Base-by-base conservation (phyloP, 2,797 vertebrate species). In the Gila robusta region DNA sequence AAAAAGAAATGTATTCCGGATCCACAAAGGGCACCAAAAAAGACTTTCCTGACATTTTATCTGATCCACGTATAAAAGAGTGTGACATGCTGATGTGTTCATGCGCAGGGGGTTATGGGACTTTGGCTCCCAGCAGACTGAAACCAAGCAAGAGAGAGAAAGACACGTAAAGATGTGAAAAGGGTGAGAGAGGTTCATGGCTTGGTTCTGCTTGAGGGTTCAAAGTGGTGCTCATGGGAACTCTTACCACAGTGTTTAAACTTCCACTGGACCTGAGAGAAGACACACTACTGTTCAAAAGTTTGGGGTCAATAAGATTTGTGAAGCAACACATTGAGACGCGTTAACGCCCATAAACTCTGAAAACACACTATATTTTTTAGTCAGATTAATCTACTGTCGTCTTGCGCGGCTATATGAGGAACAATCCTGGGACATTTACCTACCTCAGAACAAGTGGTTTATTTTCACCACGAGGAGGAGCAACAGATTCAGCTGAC, bases 31-130 rank as follows among this genome's bases (percentile, higher is more conserved):
- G 71, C 81, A 64, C 28, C 28, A 76, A 76, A 35, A 76, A 23
- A 69, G 23, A 47, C 64, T 81, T 69, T 69, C 21, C 28, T 37
- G 11, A 26, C 7, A 3, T 47, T 47, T 74, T 83, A 74, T 74
- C 81, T 74, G 71, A 74, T 83, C 70, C 41, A 74, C 39, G 41
- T 49, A 10, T 74, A 23, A 64, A 82, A 73, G 39, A 21, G 9
- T 11, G 23, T 41, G n/a, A 56, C 35, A 32, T 59, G 32, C 47
- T 81, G 35, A 49, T 26, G 39, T 59, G 49, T 71, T 64, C 44
- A 11, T 26, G 59, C 12, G 12, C 64, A 66, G 64, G 71, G 26
- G 26, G 26, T 62, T 49, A 47, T 66, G 81, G 81, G 56, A 74
- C 26, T 64, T 49, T 66, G 5, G 21, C 39, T 83, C n/a, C 4